These are phyloP conservation scores for Aporophyla lueneburgensis DNA, from an alignment of 2,888 invertebrate genomes.

Conservation along the genomic window DNA sequence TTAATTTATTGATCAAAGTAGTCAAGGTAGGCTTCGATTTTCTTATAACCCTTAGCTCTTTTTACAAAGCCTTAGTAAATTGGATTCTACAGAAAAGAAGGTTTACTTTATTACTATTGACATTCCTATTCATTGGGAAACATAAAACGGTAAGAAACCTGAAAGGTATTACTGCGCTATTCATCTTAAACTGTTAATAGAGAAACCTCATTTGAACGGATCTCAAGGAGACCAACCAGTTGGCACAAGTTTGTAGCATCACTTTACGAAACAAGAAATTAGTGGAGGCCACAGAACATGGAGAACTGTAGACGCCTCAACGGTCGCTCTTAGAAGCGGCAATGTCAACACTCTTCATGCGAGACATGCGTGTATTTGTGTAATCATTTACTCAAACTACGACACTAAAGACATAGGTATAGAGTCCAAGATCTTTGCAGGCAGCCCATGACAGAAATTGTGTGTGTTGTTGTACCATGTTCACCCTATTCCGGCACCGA, in stretches of 20 bases:
- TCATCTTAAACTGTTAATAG: conserved; percentile 50
- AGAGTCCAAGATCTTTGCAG: neutral
- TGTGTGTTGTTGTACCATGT: too few relatives aligned
- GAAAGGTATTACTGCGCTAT: conserved; percentile 36
- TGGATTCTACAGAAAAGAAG: conserved; percentile 37
- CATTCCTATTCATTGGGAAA: conserved; percentile 45
- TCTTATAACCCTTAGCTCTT: conserved; percentile 18
- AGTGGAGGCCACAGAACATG: neutral
- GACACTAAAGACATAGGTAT: neutral
- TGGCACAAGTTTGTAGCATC: conserved; percentile 39
- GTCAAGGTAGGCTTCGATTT: conserved; percentile 8
- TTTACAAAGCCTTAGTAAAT: conserved; percentile 48
- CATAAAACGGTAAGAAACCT: conserved; percentile 42
- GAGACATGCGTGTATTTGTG: too few relatives aligned
- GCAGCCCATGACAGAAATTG: neutral
- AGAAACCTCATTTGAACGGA: conserved; percentile 42
- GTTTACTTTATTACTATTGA: conserved; percentile 41
- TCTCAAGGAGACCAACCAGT: conserved; percentile 35
- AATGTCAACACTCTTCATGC: neutral
- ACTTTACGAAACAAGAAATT: conserved; percentile 47
- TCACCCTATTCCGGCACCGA: neutral
- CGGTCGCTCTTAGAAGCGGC: neutral
- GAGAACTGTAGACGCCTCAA: too few relatives aligned
- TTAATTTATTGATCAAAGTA: conserved; percentile 16
- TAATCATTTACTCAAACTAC: neutral